Base-by-base conservation (phyloP, 2,113 vertebrate species). In the Urocitellus parryii region DNA sequence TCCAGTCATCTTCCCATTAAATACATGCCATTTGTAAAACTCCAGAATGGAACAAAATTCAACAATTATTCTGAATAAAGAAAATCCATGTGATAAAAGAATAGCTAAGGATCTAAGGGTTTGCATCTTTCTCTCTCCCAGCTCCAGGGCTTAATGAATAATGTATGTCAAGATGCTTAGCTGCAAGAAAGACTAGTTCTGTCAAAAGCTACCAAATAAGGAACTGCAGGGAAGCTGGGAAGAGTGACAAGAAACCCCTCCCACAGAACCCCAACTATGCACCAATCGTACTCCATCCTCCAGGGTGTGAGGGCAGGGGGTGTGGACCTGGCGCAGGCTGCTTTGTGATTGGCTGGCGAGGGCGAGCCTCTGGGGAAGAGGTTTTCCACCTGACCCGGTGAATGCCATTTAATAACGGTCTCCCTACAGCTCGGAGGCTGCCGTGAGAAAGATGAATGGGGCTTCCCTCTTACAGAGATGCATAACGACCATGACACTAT, bases 171-270 rank as follows among this genome's bases (percentile, higher is more conserved):
- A 98, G 98, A 99, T 99, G 99, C 98, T 98, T 98, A 98, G 98
- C 98, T 98, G 98, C 98, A 98, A 98, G 98, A 98, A 98, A 98
- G 98, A 98, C 98, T 97, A 98, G 97, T 98, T 98, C 98, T 98
- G 98, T 98, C 98, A 99, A 99, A 98, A 98, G 98, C 99, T 99
- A 98, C 99, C 99, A 99, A 99, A 99, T 99, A 99, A 99, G 99
- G 98, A 98, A 98, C 98, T 98, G 98, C 98, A 97, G 98, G 97
- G 97, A 99, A 98, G 98, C 98, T 98, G 98, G 98, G 98, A 98
- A 98, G 98, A 93, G 97, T 98, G 98, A 95, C 95, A 97, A 65
- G 91, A 96, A 96, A 98, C 98, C 98, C 98, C 98, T 96, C 99
- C 98, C 98, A 98, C 83, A 97, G 86, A 95, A 94, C 45, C 97